phyloP scores from a whole-genome alignment of 2,797 vertebrate genomes.

The Vireo griseus region DNA sequence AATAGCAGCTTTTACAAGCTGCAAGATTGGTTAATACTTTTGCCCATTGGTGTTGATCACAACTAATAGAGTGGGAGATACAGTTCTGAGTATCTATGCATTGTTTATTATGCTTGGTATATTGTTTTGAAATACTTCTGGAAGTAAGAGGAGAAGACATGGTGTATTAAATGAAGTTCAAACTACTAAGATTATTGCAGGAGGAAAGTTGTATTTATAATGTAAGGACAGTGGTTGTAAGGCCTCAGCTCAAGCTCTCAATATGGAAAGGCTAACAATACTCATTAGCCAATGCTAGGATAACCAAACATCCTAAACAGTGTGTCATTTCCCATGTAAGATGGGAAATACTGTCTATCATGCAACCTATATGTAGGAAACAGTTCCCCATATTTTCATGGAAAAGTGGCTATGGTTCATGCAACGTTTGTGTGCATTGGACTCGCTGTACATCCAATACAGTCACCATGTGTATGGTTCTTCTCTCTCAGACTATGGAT shows the following conservation, averaged over 20 bases:
- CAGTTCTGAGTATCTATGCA: background rate
- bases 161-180: background rate
- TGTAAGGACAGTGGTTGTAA: background rate
- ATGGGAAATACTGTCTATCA: background rate
- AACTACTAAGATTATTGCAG: background rate
- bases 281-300: background rate
- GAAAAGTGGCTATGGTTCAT: background rate
- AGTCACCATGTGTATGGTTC: accelerated
- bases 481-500: background rate
- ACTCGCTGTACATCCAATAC: background rate
- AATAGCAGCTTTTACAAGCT: background rate
- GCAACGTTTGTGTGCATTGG: background rate
- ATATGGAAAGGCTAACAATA: background rate
- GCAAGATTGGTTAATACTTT: background rate
- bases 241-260: background rate
- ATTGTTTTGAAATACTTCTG: background rate
- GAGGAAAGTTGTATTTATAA: background rate
- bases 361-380: background rate
- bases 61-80: background rate
- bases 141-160: background rate
- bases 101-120: background rate
- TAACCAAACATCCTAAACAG: background rate
- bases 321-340: background rate
- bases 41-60: background rate
- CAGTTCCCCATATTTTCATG: background rate